Evolutionary conservation across 1,140 invertebrate species (phyloP).

Genomic region (Geopemphigus sp.): DNA sequence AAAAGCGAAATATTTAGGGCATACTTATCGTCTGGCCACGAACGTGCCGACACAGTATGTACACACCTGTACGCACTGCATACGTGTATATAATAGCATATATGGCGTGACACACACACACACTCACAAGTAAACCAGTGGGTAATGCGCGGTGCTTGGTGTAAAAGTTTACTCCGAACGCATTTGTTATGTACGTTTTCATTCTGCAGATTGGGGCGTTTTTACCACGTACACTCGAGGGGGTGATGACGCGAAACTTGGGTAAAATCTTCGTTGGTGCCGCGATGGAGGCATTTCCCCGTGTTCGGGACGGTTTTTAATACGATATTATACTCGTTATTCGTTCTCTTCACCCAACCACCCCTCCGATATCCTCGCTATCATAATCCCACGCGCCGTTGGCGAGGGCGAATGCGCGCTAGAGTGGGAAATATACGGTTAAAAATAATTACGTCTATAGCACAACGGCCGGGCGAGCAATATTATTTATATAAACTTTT

Average conservation of each 20-base stretch:
- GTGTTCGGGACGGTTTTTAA: too few relatives aligned
- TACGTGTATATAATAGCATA: too few relatives aligned
- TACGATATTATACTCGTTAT: neutral
- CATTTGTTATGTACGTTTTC: neutral
- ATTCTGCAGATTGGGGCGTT: neutral
- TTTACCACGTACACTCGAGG: neutral
- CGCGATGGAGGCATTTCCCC: too few relatives aligned
- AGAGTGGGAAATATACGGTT: neutral
- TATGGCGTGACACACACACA: too few relatives aligned
- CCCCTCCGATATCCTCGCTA: neutral
- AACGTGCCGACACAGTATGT: too few relatives aligned
- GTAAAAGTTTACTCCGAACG: neutral
- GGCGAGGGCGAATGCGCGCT: neutral
- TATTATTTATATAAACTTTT: slow-evolving; percentile 21
- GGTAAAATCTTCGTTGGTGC: slow-evolving; percentile 1
- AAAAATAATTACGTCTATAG: slow-evolving; percentile 18
- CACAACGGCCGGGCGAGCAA: slow-evolving; percentile 11
- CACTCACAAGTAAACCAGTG: too few relatives aligned
- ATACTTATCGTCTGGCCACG: too few relatives aligned
- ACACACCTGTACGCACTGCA: too few relatives aligned
- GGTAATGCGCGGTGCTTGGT: too few relatives aligned
- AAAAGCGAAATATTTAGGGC: too few relatives aligned
- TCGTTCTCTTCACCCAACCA: too few relatives aligned
- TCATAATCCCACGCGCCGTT: neutral
- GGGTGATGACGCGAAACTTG: neutral